Percentiles rank a stretch among this genome's conserved stretches.
phyloP scores from a whole-genome alignment of 2,113 vertebrate species.

The Oceanites oceanicus region DNA sequence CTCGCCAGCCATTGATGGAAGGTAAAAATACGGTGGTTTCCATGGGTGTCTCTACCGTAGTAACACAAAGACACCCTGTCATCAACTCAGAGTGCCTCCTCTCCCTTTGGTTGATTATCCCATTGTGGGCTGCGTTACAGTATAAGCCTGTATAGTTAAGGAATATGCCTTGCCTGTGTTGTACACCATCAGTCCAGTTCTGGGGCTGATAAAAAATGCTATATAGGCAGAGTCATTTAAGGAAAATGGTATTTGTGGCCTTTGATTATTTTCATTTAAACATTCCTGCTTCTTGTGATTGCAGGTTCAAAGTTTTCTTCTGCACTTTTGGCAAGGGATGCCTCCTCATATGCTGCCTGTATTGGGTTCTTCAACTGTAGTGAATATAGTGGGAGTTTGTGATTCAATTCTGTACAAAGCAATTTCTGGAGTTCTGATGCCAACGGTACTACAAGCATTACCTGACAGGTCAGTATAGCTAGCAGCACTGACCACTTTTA shows the following conservation, averaged over 20 bases:
- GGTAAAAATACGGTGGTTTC: not conserved
- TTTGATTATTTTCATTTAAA: not conserved
- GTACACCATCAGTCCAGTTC: not conserved
- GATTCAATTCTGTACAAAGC: slow-evolving; percentile 99
- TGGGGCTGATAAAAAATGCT: not conserved
- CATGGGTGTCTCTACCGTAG: not conserved
- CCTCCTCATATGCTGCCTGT: slow-evolving; percentile 98
- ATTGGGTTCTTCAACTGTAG: slow-evolving; percentile 92
- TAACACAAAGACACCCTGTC: not conserved
- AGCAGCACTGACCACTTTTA: not conserved
- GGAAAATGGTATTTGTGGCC: not conserved
- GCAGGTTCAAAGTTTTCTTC: slow-evolving; percentile 98
- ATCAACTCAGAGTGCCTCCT: not conserved
- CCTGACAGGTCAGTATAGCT: slow-evolving; percentile 88
- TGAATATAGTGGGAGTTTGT: slow-evolving; percentile 97
- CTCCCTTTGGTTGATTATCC: not conserved
- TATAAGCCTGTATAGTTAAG: not conserved
- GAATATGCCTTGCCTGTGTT: not conserved
- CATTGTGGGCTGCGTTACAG: accelerated
- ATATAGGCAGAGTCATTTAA: not conserved
- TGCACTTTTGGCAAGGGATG: slow-evolving; percentile 99
- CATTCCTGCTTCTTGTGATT: not conserved
- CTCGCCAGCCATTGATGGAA: not conserved
- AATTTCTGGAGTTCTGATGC: slow-evolving; percentile 98
- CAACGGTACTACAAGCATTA: slow-evolving; percentile 94